Base-by-base conservation (phyloP, 2,888 invertebrate species). In the Lottia scabra region DNA sequence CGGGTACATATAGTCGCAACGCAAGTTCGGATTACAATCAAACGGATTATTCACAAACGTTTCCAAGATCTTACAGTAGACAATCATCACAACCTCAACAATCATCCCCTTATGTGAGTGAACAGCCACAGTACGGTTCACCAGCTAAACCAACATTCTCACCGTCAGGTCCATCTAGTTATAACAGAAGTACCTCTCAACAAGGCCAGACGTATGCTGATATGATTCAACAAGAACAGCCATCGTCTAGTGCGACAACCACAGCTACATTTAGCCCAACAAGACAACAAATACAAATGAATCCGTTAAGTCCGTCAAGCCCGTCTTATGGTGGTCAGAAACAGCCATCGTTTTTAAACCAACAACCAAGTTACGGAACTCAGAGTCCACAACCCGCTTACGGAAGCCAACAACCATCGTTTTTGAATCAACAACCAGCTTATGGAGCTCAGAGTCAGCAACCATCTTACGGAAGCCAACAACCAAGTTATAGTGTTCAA, bases 371-470 rank as follows among this genome's bases (percentile, higher is more conserved):
- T 72, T 62, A 65, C 43, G 72, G 65, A 44, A 62, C 68, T 38
- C 74, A 73, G 26, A 70, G 70, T 43, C 70, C 70, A 71, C 67
- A 70, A 65, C 68, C 75, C 16, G 63, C 72, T 38, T 38, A 38
- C 38, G 38, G 38, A 38, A 38, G 8, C 10, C 38, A 38, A 6
- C 30, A 30, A 30, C 30, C 30, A 30, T 2, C 30, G 6, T 72
- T 70, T 46, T 68, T 70, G n/a, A 70, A 67, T 69, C 71, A 72
- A 44, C 74, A 72, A 44, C 67, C 72, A 44, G 71, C 74, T 56
- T 75, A 72, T 45, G 72, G 67, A 48, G 65, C 69, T 38, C 38
- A 38, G 38, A 38, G 5, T 38, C 38, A 38, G 10, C 38, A 38
- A 38, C 68, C 75, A 23, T 56, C 73, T 13, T 73, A 73, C 44